These are phyloP conservation scores for Diachasma alloeum DNA, from an alignment of 1,140 invertebrate species.

Conservation along the genomic window DNA sequence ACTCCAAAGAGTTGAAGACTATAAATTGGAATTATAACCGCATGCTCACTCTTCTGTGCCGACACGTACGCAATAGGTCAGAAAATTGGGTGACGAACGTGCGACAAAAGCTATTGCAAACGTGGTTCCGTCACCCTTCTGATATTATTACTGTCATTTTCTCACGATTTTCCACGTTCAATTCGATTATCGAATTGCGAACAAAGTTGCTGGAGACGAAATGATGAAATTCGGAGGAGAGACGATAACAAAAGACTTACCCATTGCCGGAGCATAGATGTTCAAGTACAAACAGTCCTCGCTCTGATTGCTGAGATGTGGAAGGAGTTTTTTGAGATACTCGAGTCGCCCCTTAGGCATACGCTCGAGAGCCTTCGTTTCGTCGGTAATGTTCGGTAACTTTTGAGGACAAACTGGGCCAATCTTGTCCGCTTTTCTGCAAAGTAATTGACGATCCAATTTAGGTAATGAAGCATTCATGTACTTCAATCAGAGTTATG, in stretches of 20 bases:
- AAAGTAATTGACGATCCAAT: constrained; percentile 20
- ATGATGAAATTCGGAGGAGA: background rate
- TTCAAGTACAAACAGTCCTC: constrained; percentile 98
- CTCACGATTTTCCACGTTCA: background rate
- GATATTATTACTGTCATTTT: background rate
- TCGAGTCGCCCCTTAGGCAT: constrained; percentile 92
- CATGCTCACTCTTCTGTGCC: background rate
- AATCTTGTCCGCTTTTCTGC: constrained; percentile 75
- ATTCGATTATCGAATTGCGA: background rate
- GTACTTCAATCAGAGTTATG: background rate
- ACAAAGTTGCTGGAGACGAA: background rate
- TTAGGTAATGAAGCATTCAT: background rate
- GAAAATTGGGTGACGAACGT: constrained; percentile 8
- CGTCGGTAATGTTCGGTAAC: constrained; percentile 84
- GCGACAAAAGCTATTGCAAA: constrained; percentile 28
- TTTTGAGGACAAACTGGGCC: constrained; percentile 92
- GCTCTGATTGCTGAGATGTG: constrained; percentile 87
- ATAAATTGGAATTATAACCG: background rate
- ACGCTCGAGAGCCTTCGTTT: constrained; percentile 79
- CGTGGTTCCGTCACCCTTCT: constrained; percentile 23
- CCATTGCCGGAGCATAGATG: constrained; percentile 91
- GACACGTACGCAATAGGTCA: constrained; percentile 2
- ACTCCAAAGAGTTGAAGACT: background rate
- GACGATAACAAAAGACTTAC: constrained; percentile 69
- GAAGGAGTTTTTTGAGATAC: constrained; percentile 83